Evolutionary conservation across 2,113 vertebrate genomes (phyloP).

Genomic region (Hypocryptadius cinnamomeus): DNA sequence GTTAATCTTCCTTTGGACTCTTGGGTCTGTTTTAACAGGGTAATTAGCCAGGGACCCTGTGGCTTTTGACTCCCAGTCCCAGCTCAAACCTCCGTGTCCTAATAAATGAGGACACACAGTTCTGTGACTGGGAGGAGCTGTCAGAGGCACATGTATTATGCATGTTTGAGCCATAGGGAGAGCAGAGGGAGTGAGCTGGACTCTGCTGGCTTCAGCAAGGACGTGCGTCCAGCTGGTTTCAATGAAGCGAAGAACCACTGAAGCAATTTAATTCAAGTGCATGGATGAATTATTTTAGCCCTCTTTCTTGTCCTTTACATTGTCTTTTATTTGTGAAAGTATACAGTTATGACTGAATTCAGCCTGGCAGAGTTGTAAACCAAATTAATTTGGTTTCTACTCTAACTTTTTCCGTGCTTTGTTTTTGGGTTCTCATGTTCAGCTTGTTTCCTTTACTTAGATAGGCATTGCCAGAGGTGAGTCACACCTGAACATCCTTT

Average conservation of each 20-base stretch:
- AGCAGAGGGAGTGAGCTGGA: background rate
- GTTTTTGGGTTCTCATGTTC: background rate
- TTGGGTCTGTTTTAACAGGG: slow-evolving; percentile 14
- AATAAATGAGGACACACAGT: background rate
- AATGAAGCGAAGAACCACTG: background rate
- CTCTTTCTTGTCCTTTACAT: background rate
- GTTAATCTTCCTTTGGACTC: slow-evolving; percentile 50
- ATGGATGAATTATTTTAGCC: background rate
- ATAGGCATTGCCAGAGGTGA: background rate
- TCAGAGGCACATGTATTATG: background rate
- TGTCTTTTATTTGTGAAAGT: background rate
- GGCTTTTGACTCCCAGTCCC: slow-evolving; percentile 24
- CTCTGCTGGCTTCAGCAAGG: background rate
- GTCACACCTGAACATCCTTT: background rate
- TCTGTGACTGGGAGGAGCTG: background rate
- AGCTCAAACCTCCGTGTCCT: background rate
- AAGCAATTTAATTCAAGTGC: background rate
- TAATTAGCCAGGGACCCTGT: slow-evolving; percentile 27
- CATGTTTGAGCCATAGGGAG: background rate
- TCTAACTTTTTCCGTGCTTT: background rate
- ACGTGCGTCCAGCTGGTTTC: accelerated
- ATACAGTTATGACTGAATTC: background rate
- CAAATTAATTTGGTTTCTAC: background rate
- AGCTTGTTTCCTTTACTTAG: background rate
- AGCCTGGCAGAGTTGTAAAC: background rate